Conservation (phyloP, 2,113 vertebrate species). For the Ameiurus melas region DNA sequence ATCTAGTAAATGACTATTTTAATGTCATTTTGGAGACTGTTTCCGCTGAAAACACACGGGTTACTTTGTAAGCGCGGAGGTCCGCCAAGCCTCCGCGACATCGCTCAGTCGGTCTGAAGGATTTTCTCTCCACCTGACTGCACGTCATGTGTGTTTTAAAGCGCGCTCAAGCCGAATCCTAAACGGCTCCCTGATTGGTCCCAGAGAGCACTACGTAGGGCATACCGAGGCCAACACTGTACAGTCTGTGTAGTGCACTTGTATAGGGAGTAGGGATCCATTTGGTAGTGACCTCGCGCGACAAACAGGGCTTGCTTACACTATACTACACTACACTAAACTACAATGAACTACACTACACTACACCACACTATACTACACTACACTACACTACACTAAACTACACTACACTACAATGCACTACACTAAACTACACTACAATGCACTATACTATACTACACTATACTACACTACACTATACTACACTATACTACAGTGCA, state of each 20-base stretch:
- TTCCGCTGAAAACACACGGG: neutral
- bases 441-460: too few relatives aligned
- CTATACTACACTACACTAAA: neutral
- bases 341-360: too few relatives aligned
- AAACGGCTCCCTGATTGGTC: constrained; percentile 12
- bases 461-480: too few relatives aligned
- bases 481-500: too few relatives aligned
- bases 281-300: neutral
- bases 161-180: neutral
- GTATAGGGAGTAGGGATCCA: too few relatives aligned
- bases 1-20: neutral
- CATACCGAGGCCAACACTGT: neutral
- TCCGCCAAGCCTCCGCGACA: neutral
- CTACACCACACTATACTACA: too few relatives aligned
- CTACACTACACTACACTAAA: too few relatives aligned
- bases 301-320: neutral
- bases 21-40: neutral
- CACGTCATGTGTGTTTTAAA: constrained; percentile 1
- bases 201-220: neutral
- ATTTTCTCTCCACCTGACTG: constrained; percentile 17
- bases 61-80: neutral
- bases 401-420: too few relatives aligned
- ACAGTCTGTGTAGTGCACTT: neutral
- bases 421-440: too few relatives aligned
- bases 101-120: neutral